Evolutionary conservation across 1,140 invertebrate genomes (phyloP).

Genomic region (Eupristina koningsbergeri): DNA sequence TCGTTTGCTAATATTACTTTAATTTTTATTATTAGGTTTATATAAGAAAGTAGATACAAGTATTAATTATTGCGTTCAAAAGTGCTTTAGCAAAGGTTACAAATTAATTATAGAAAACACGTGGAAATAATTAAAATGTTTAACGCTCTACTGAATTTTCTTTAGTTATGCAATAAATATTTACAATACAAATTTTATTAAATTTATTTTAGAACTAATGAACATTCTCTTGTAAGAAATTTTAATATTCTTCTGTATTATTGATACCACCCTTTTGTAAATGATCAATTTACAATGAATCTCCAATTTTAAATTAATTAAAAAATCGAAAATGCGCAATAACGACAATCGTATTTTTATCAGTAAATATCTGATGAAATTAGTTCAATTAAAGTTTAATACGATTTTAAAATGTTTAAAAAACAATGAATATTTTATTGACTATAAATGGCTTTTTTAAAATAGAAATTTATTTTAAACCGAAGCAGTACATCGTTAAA

Average conservation of each 20-base stretch:
- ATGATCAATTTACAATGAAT: too few species aligned
- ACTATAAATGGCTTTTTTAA: conserved; percentile 14
- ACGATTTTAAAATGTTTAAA: conserved; percentile 5
- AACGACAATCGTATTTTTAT: conserved; percentile 20
- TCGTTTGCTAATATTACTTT: not conserved
- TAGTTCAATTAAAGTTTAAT: conserved; percentile 32
- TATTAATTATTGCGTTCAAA: not conserved
- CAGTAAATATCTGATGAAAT: conserved; percentile 7
- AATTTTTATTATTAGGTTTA: not conserved
- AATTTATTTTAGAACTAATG: not conserved
- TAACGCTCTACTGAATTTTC: not conserved
- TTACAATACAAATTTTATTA: not conserved
- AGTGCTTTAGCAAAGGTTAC: not conserved
- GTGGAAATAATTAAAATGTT: not conserved
- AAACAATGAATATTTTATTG: conserved; percentile 17
- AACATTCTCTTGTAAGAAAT: not conserved
- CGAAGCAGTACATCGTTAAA: conserved; percentile 47
- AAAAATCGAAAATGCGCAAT: not conserved
- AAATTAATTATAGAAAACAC: not conserved
- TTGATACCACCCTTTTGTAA: too few species aligned
- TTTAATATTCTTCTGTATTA: not conserved
- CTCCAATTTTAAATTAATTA: not conserved
- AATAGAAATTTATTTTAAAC: conserved; percentile 52
- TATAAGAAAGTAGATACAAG: not conserved
- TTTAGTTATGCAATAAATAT: not conserved